Conservation (phyloP, 2,888 invertebrate species). For the Conomelus anceps region DNA sequence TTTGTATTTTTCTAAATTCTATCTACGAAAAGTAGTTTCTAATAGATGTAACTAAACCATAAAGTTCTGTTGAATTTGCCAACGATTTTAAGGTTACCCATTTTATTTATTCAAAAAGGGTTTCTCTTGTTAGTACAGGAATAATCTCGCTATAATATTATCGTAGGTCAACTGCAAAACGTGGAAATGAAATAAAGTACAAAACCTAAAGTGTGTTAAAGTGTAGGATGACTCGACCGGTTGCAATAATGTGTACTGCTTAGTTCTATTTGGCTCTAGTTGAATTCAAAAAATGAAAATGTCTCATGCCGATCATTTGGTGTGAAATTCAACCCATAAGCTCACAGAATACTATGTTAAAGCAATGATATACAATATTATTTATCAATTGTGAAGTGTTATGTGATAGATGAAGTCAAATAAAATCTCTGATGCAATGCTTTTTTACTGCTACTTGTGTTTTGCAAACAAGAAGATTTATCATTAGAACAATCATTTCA, state of each 20-base stretch:
- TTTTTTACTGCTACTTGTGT: not conserved
- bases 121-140: not conserved
- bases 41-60: too few relatives aligned
- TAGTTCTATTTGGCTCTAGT: not conserved
- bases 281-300: not conserved
- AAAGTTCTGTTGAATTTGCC: too few relatives aligned
- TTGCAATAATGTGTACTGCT: not conserved
- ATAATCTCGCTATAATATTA: not conserved
- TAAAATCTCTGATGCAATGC: not conserved
- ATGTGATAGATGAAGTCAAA: not conserved
- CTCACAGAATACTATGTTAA: not conserved
- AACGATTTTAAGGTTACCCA: too few relatives aligned
- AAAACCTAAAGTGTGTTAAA: not conserved
- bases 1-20: too few relatives aligned
- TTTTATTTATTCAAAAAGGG: too few relatives aligned
- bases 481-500: not conserved
- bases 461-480: not conserved
- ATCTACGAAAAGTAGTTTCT: too few relatives aligned
- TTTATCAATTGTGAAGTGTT: not conserved
- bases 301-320: too few relatives aligned
- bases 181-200: not conserved
- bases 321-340: not conserved
- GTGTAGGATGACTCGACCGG: not conserved
- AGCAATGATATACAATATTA: not conserved
- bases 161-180: slow-evolving; percentile 6